Percentiles rank a stretch among this genome's conserved stretches.
These are phyloP conservation scores for Agonopterix subpropinquella DNA, from an alignment of 2,888 invertebrate genomes.

Conservation along the genomic window DNA sequence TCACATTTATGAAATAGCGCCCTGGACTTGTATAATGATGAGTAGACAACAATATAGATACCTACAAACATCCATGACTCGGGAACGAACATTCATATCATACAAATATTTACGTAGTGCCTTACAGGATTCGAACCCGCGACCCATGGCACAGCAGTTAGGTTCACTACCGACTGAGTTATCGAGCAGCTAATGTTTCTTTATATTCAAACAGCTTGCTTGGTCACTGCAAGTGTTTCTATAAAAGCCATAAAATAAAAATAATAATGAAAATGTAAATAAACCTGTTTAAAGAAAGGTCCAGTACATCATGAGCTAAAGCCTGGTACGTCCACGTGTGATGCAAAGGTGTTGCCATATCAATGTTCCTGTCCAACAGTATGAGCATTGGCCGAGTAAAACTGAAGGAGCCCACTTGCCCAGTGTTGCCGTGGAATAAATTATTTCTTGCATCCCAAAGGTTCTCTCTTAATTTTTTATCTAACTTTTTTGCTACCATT, in stretches of 20 bases:
- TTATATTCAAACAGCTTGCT: no score
- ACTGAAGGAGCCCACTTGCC: conserved; percentile 84
- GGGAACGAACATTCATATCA: no score
- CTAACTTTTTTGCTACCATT: conserved; percentile 97
- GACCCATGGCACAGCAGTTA: no score
- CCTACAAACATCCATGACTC: no score
- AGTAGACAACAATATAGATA: no score
- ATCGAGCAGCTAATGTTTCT: no score
- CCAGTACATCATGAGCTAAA: conserved; percentile 95
- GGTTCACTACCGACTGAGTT: no score
- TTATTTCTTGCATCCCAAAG: conserved; percentile 97
- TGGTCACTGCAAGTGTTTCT: no score
- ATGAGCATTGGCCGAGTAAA: conserved; percentile 96
- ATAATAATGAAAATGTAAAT: conserved; percentile 4
- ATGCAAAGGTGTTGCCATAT: conserved; percentile 98
- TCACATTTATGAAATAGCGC: no score
- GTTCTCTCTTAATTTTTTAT: conserved; percentile 97
- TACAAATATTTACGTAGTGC: no score
- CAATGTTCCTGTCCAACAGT: conserved; percentile 94
- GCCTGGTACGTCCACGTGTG: conserved; percentile 99
- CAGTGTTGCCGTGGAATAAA: conserved; percentile 91
- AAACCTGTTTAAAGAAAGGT: conserved; percentile 90
- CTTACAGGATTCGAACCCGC: no score
- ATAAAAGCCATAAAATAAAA: conserved; percentile 4
- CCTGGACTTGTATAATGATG: no score